Conservation (phyloP, 2,888 invertebrate species). For the Eristalis tenax region DNA sequence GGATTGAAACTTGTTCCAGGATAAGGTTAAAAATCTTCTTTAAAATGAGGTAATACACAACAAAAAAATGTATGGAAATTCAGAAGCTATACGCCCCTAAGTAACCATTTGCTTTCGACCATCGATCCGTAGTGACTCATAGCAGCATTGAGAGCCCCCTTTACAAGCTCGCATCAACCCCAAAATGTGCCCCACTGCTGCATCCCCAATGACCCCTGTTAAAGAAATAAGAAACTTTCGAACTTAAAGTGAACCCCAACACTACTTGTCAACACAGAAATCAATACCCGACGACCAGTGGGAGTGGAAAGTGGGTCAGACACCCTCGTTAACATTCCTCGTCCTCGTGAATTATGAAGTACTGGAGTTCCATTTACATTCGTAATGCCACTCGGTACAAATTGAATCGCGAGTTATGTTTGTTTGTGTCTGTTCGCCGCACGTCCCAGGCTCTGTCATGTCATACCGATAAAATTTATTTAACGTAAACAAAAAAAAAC, state of each 20-base stretch:
- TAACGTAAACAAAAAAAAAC: constrained; percentile 17
- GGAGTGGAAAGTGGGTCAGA: constrained; percentile 31
- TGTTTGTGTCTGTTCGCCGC: constrained; percentile 21
- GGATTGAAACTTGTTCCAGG: no score
- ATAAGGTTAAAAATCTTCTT: no score
- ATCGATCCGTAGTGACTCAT: no score
- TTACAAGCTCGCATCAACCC: no score
- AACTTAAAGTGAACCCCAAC: background rate
- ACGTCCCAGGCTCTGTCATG: background rate
- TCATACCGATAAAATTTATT: constrained; percentile 49
- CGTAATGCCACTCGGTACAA: constrained; percentile 41
- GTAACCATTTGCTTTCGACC: no score
- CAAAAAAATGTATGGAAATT: no score
- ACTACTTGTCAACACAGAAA: constrained; percentile 3
- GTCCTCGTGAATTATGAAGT: constrained; percentile 31
- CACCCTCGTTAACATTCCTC: constrained; percentile 35
- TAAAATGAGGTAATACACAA: no score
- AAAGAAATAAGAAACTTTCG: background rate
- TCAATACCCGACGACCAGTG: background rate
- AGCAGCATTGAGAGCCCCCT: no score
- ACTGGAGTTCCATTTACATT: constrained; percentile 35
- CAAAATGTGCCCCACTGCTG: no score
- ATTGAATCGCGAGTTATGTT: constrained; percentile 45
- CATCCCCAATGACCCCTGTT: background rate
- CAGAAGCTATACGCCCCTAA: no score